Evolutionary conservation across 2,888 invertebrate genomes (phyloP), one percentile per base, ranked within the genome.

Genomic region (Lepidocyrtoides sp.): DNA sequence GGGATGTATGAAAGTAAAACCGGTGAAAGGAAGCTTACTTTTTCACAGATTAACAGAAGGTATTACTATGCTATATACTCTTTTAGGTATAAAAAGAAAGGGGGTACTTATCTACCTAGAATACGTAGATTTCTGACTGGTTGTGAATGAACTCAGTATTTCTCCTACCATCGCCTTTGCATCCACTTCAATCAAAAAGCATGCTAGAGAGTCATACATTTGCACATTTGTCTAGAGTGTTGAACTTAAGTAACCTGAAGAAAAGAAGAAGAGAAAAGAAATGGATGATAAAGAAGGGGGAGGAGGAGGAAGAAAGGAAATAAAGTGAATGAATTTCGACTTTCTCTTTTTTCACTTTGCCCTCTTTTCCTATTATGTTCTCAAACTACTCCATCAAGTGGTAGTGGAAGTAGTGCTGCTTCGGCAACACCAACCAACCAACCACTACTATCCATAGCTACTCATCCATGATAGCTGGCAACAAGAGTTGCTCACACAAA

Each of bases 321-420:
- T 20, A 57, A 84, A 75, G 57, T 41, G 75, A 85, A 75, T 85
- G 75, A 57, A 75, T 57, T 36, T 20, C 75, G 26, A 85, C 32
- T 85, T 75, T 57, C 54, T 26, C 36, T 51, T 69, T 17, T 69
- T 66, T 29, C 23, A 23, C 54, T 44, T 69, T 69, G 17, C 44
- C 32, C 32, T 84, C 48, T 26, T 51, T 51, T 51, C 48, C 29
- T 69, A 14, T 10, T 41, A 41, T 41, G 69, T 41, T 69, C 20
- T 69, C 41, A 66, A 41, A 41, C 69, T 41, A 69, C 69, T 69
- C 2, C 41, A 41, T 69, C 69, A 69, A 41, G 69, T 69, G 69
- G 29, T 26, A 29, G 0, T 29, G 29, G 12, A 7, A 12, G 26
- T 4, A 5, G 3, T 60, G 60, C 60, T 60, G 8, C 60, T 29